A percentile compares a stretch with the other conserved stretches of the same genome.
Conservation (phyloP, 2,797 vertebrate genomes). For the Crenichthys baileyi region DNA sequence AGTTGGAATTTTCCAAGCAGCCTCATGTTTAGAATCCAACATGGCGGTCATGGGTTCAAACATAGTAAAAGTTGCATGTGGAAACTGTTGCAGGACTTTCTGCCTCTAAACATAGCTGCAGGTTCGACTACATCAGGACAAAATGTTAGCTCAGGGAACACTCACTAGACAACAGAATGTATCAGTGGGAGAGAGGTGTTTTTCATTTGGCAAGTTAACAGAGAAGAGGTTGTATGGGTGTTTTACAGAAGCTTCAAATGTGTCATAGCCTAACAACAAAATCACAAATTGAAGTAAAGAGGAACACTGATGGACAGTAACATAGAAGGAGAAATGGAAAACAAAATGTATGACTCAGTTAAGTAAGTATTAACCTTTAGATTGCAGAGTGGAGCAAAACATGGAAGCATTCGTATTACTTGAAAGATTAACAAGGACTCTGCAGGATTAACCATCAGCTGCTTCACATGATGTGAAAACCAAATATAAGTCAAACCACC, state of each 20-base stretch:
- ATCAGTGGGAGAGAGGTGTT: not conserved
- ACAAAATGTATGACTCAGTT: not conserved
- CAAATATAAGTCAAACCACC: not conserved
- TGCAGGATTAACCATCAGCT: not conserved
- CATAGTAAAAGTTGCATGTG: not conserved
- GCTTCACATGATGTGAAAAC: not conserved
- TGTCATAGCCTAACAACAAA: not conserved
- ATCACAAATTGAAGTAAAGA: not conserved
- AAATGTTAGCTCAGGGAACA: conserved; percentile 2
- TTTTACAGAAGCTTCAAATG: not conserved
- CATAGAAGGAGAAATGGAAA: not conserved
- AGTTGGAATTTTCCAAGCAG: not conserved
- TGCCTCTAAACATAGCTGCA: not conserved
- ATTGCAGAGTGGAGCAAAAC: not conserved
- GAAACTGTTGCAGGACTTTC: not conserved
- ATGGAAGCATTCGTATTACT: not conserved
- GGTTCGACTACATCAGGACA: not conserved
- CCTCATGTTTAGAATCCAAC: not conserved
- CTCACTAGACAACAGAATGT: conserved; percentile 21
- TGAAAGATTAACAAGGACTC: not conserved
- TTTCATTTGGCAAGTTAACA: conserved; percentile 18
- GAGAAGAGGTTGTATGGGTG: not conserved
- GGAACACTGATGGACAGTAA: not conserved
- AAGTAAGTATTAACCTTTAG: not conserved
- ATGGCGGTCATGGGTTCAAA: too few relatives aligned